These are phyloP conservation scores for Ectropis grisescens DNA, from an alignment of 1,140 invertebrate species.

Conservation along the genomic window DNA sequence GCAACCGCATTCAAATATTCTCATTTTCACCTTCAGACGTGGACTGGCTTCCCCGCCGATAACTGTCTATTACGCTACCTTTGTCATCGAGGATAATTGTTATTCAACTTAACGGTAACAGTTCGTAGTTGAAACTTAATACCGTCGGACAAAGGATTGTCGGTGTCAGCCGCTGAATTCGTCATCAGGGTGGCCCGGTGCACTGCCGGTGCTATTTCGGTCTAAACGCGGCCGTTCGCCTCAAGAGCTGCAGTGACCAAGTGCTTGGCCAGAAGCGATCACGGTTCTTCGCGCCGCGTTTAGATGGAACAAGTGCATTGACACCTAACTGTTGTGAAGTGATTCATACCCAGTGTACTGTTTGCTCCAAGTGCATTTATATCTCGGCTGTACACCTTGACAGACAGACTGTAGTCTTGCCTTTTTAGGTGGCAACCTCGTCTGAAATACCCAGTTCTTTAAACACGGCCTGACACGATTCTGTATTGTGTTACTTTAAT, in stretches of 20 bases:
- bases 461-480: constrained; percentile 51
- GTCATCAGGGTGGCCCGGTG: constrained; percentile 45
- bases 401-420: constrained; percentile 47
- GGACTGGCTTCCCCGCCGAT: constrained; percentile 14
- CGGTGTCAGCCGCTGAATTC: constrained; percentile 31
- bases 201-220: constrained; percentile 64
- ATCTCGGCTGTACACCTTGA: constrained; percentile 51
- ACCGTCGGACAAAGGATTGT: constrained; percentile 24
- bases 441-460: too few relatives aligned
- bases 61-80: constrained; percentile 3
- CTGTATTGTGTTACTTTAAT: constrained; percentile 35
- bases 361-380: constrained; percentile 51
- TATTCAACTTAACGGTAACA: not conserved
- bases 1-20: constrained; percentile 38
- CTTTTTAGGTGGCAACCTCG: constrained; percentile 53
- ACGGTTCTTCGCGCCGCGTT: constrained; percentile 30
- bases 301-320: constrained; percentile 59
- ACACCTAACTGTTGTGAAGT: constrained; percentile 58
- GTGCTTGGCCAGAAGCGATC: constrained; percentile 47
- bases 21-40: constrained; percentile 51
- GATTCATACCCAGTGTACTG: constrained; percentile 58
- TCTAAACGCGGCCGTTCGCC: constrained; percentile 42
- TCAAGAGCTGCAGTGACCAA: constrained; percentile 36
- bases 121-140: not conserved
- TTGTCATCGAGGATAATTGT: not conserved